Percentiles rank a stretch among this genome's conserved stretches.
phyloP scores from a whole-genome alignment of 2,797 vertebrate genomes.

The Sciaenops ocellatus region DNA sequence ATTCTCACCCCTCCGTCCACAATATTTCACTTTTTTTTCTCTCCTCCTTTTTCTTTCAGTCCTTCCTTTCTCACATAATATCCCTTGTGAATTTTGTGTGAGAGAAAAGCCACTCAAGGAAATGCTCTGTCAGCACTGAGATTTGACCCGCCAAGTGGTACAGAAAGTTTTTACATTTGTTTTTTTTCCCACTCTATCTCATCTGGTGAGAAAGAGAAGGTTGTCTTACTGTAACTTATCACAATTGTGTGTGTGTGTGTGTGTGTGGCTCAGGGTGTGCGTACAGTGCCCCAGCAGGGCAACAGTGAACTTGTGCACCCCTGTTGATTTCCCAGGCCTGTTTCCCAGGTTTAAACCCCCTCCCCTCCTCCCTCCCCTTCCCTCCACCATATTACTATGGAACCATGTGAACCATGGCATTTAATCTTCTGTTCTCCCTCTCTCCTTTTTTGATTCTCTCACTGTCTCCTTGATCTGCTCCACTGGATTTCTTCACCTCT shows the following conservation, averaged over 20 bases:
- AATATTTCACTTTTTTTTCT: not conserved
- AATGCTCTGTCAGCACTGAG: slow-evolving; percentile 54
- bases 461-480: slow-evolving; percentile 45
- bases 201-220: slow-evolving; percentile 67
- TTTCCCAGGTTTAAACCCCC: slow-evolving; percentile 76
- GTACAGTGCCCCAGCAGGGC: slow-evolving; percentile 63
- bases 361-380: not conserved
- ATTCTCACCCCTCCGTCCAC: slow-evolving; percentile 26
- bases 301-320: slow-evolving; percentile 64
- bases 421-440: slow-evolving; percentile 68
- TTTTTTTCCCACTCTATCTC: slow-evolving; percentile 43
- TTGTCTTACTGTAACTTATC: slow-evolving; percentile 76
- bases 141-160: slow-evolving; percentile 41
- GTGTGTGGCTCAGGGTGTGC: slow-evolving; percentile 56
- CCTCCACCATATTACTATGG: slow-evolving; percentile 61
- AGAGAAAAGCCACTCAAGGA: slow-evolving; percentile 38
- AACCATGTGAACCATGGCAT: slow-evolving; percentile 73
- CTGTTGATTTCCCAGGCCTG: slow-evolving; percentile 82
- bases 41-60: slow-evolving; percentile 3
- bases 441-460: slow-evolving; percentile 50
- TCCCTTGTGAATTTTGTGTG: slow-evolving; percentile 33
- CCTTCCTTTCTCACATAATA: slow-evolving; percentile 12
- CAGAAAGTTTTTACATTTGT: slow-evolving; percentile 46
- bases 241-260: slow-evolving; percentile 41
- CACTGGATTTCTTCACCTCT: slow-evolving; percentile 59